Conservation (phyloP, 2,113 vertebrate genomes). For the Phyllostomus discolor region DNA sequence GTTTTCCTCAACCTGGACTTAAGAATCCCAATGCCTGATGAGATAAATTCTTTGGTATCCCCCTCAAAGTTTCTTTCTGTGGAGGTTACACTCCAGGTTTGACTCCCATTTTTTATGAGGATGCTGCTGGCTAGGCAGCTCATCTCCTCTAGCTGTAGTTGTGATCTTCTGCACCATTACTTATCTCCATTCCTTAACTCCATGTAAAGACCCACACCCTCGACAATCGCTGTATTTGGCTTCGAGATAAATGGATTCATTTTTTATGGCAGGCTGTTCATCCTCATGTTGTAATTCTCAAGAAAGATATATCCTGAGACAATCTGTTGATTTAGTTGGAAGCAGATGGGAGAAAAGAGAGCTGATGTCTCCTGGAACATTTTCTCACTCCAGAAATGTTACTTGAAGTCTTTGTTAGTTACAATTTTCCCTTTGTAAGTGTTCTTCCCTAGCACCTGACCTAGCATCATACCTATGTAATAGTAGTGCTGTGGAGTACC, state of each 20-base stretch:
- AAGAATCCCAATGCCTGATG: not conserved
- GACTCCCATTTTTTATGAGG: not conserved
- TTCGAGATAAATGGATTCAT: not conserved
- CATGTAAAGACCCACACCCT: not conserved
- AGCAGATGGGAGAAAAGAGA: not conserved
- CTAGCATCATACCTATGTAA: too few relatives aligned
- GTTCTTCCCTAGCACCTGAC: not conserved
- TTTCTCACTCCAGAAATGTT: not conserved
- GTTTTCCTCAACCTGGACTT: not conserved
- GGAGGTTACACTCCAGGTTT: not conserved
- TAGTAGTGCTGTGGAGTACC: fast-evolving
- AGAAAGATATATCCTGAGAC: not conserved
- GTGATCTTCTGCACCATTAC: not conserved
- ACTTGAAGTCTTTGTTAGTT: not conserved
- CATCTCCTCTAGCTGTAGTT: not conserved
- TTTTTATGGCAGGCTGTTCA: not conserved
- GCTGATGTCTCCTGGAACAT: not conserved
- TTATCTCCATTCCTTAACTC: not conserved
- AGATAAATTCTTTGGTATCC: not conserved
- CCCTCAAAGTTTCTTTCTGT: not conserved
- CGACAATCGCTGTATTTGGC: not conserved
- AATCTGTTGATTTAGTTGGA: not conserved
- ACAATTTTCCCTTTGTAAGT: not conserved
- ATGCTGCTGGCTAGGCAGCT: not conserved
- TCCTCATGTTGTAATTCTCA: not conserved